Evolutionary conservation across 1,140 invertebrate species (phyloP), one percentile per base, ranked within the genome.

Genomic region (Holcopasites calliopsidis): DNA sequence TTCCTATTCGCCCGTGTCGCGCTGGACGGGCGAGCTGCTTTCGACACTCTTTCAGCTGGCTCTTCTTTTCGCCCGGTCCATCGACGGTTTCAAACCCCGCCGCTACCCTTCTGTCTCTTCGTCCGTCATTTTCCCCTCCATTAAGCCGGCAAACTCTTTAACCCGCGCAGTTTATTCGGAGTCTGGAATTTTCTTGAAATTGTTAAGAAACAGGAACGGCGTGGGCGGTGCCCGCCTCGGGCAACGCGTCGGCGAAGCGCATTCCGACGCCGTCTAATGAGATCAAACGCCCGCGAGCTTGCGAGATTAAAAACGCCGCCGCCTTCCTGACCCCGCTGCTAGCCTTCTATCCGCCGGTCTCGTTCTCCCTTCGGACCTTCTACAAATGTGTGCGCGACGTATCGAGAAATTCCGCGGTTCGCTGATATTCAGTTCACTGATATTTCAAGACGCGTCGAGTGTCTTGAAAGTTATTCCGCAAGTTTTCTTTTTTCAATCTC

Each of bases 121-220:
- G 23, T 23, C 28, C 57, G 21, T 18, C 60, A 79, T 82, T 83
- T 82, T 83, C 80, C 80, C 55, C 66, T 76, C 81, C 76, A 83
- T 82, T 83, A 83, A 82, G n/a, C 71, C 80, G 80, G 79, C n/a
- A n/a, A 82, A 82, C 80, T 79, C 76, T 82, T 83, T 82, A 78
- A 76, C 38, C 71, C 66, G 61, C 44, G 75, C 65, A 82, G 70
- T 82, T n/a, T 83, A 83, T 83, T 82, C 81, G 76, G 44, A 54
- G n/a, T n/a, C 65, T 82, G 80, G 79, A 83, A 83, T 83, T 83
- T n/a, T 82, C 81, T 82, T 83, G 61, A 81, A 69, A 82, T 81
- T 81, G 79, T 82, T 77, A 77, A 68, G 70, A 77, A 81, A 82
- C 74, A 81, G 74, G 65, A 31, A 21, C 44, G 52, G 33, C 23